These are phyloP conservation scores for Melanocharis versteri DNA, from an alignment of 2,113 vertebrate genomes.

Conservation along the genomic window DNA sequence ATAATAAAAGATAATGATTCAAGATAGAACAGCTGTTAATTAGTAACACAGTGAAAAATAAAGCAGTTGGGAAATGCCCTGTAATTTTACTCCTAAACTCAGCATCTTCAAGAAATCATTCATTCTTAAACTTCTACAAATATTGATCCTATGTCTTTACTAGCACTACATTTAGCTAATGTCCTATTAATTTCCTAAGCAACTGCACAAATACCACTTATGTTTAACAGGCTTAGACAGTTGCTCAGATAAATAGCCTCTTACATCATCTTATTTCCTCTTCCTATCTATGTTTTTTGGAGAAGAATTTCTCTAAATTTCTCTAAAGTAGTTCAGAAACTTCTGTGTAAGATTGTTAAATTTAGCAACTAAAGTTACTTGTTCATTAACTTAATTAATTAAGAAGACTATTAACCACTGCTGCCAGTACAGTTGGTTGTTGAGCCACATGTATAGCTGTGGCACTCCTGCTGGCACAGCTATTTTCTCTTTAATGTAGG, in stretches of 20 bases:
- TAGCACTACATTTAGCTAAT: background rate
- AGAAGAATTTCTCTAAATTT: background rate
- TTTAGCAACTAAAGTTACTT: background rate
- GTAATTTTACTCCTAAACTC: background rate
- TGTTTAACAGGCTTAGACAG: background rate
- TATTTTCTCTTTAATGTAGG: background rate
- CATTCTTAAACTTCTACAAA: background rate
- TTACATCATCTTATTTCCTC: background rate
- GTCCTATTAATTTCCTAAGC: background rate
- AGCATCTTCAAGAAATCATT: background rate
- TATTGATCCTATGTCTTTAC: background rate
- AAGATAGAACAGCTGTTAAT: background rate
- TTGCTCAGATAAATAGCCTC: background rate
- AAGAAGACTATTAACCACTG: background rate
- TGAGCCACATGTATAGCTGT: background rate
- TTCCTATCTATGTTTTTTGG: background rate
- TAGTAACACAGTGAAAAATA: background rate
- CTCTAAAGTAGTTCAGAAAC: background rate
- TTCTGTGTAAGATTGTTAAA: background rate
- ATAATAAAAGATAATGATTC: background rate
- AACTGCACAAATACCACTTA: background rate
- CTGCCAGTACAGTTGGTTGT: background rate
- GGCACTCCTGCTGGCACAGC: background rate
- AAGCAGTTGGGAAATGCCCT: background rate
- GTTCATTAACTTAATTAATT: too few species aligned